These are phyloP conservation scores for Irena cyanogastra DNA, from an alignment of 2,113 vertebrate species.

Conservation along the genomic window DNA sequence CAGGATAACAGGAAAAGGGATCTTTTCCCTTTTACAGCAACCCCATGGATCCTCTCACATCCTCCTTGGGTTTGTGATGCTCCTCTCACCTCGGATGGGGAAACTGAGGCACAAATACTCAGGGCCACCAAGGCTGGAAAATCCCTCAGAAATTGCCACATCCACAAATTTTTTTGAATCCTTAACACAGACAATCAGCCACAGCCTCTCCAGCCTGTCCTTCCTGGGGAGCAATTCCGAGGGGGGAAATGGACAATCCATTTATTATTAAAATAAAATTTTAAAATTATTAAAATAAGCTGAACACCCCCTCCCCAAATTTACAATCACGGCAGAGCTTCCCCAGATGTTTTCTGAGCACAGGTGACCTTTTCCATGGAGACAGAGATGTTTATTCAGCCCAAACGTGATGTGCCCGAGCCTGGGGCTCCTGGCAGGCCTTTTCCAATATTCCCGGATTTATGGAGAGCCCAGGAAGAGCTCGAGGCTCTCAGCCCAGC, in stretches of 20 bases:
- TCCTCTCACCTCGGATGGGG: background rate
- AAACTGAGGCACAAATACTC: background rate
- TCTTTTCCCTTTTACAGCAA: background rate
- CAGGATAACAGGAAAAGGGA: background rate
- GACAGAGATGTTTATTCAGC: background rate
- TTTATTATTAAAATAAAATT: background rate
- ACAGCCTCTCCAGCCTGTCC: background rate
- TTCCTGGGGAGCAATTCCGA: background rate
- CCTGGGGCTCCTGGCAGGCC: background rate
- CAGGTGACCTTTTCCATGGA: background rate
- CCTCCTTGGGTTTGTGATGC: accelerated
- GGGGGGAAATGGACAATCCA: too few species aligned
- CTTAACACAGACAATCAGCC: background rate
- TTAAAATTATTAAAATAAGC: background rate
- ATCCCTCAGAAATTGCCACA: background rate
- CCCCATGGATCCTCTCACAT: background rate
- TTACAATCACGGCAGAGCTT: background rate
- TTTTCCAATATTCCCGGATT: background rate
- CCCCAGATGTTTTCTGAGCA: background rate
- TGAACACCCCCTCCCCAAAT: background rate
- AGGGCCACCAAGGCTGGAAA: background rate
- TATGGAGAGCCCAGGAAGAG: background rate
- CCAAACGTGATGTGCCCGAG: accelerated
- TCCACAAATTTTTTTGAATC: accelerated
- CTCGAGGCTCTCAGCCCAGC: background rate